These are phyloP conservation scores for Eurytoma adleriae DNA, from an alignment of 2,888 invertebrate species.

Conservation along the genomic window DNA sequence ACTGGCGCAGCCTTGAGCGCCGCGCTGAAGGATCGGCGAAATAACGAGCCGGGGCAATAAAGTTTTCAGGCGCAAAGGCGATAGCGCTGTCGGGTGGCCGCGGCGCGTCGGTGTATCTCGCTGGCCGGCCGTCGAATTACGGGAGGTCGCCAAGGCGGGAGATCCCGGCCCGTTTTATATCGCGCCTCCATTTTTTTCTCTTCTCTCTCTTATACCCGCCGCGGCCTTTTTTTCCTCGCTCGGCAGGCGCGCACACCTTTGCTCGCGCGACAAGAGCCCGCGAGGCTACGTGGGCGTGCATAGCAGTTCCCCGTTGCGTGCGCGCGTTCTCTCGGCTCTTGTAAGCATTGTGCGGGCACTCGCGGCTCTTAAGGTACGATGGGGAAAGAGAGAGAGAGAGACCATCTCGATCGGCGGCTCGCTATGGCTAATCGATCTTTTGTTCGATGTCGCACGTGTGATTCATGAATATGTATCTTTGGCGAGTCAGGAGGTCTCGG, in stretches of 20 bases:
- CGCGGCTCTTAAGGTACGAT: background rate
- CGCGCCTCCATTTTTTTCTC: constrained; percentile 5
- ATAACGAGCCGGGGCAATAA: constrained; percentile 48
- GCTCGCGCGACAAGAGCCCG: constrained; percentile 15
- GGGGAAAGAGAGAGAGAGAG: constrained; percentile 6
- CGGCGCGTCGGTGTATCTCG: background rate
- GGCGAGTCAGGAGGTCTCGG: constrained; percentile 42
- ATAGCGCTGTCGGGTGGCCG: constrained; percentile 24
- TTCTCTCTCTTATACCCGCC: background rate
- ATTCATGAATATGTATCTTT: constrained; percentile 55
- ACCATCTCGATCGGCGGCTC: constrained; percentile 47
- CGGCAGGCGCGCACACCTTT: background rate
- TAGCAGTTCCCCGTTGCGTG: background rate
- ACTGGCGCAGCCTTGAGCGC: background rate
- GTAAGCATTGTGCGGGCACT: background rate
- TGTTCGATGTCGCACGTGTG: constrained; percentile 53
- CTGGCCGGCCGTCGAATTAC: constrained; percentile 34
- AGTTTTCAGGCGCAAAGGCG: constrained; percentile 46
- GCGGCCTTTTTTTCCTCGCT: background rate
- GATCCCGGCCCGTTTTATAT: constrained; percentile 12
- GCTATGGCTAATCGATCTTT: constrained; percentile 54
- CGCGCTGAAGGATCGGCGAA: constrained; percentile 14
- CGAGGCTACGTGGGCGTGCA: constrained; percentile 30
- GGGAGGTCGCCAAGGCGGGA: constrained; percentile 38
- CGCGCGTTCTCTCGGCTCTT: background rate